A percentile compares a stretch with the other conserved stretches of the same genome.
Conservation (phyloP, 1,140 invertebrate genomes). For the Thaumetopoea pityocampa region DNA sequence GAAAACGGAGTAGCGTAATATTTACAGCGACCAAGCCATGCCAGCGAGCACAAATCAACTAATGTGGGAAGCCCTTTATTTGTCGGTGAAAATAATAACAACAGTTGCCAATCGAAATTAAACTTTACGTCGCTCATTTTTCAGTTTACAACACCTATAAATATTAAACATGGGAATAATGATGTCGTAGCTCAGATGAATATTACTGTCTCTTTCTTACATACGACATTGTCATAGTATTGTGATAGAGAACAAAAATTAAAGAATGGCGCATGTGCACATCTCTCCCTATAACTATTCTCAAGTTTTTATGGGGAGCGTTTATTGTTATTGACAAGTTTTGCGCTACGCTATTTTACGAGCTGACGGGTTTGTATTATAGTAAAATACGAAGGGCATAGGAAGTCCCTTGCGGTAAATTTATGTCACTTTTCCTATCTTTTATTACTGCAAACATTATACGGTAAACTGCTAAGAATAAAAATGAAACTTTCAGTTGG, state of each 20-base stretch:
- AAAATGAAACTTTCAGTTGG: no score
- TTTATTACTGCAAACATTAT: conserved; percentile 6
- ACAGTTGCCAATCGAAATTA: conserved; percentile 22
- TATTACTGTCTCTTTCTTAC: conserved; percentile 40
- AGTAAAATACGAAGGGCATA: conserved; percentile 9
- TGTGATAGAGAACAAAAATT: conserved; percentile 26
- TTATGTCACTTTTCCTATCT: conserved; percentile 4
- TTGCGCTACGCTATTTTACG: conserved; percentile 25
- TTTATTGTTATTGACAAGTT: conserved; percentile 34
- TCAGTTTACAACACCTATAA: conserved; percentile 28
- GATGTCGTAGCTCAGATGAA: conserved; percentile 29
- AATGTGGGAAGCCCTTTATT: conserved; percentile 34
- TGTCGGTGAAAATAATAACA: conserved; percentile 46
- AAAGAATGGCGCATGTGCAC: conserved; percentile 40
- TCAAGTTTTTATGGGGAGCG: conserved; percentile 28
- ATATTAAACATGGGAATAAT: conserved; percentile 31
- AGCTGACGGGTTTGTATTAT: conserved; percentile 21
- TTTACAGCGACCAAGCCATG: conserved; percentile 32
- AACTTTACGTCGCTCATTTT: conserved; percentile 23
- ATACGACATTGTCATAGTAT: conserved; percentile 10
- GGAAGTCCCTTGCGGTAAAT: conserved; percentile 7
- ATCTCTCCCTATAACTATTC: conserved; percentile 25
- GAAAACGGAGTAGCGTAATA: conserved; percentile 37
- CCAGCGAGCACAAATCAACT: conserved; percentile 25
- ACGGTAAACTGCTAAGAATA: conserved; percentile 1